Base-by-base conservation (phyloP, 2,888 invertebrate species). In the Phoenoteleia sp. region DNA sequence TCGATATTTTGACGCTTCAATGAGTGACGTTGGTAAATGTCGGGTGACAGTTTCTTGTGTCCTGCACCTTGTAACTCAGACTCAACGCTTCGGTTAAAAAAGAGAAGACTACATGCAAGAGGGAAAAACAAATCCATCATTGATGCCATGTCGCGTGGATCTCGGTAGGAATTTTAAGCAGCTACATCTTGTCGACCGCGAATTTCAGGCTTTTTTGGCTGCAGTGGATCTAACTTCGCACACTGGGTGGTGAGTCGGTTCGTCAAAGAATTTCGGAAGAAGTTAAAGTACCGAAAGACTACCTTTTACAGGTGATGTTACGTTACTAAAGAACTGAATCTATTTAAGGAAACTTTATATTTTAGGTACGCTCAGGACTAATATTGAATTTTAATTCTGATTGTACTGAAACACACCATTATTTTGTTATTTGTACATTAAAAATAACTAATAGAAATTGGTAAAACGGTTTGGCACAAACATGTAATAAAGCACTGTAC, bases 221-320 rank as follows among this genome's bases (percentile, higher is more conserved):
- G 86, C 87, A 88, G 86, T 85, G 86, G 87, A 85, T 90, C 91
- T 91, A 91, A 92, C 91, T 92, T 92, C 90, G 90, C 92, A 90
- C 92, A 90, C 84, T 91, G 92, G 91, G 92, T 91, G 91, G 91
- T 90, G 89, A 88, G 90, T 90, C 91, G 91, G 90, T 90, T 90
- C 90, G 90, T 91, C 91, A 91, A 91, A 91, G 89, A 86, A 74
- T 84, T 84, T 62, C 33, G 3, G 54, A 56, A 64, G 27, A 39
- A 29, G 60, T 13, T 17, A 17, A 17, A 19, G 15, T n/a, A 21
- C n/a, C 11, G 39, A 23, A 29, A 54, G 58, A 49, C 62, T 86
- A 76, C 79, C 60, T 86, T 67, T 45, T 77, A 85, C 74, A 76
- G 58, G 66, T 52, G 33, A 45, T 64, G 27, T 88, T 56, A n/a